Conservation (phyloP, 2,797 vertebrate genomes). For the Hydrocynus forskahlii region DNA sequence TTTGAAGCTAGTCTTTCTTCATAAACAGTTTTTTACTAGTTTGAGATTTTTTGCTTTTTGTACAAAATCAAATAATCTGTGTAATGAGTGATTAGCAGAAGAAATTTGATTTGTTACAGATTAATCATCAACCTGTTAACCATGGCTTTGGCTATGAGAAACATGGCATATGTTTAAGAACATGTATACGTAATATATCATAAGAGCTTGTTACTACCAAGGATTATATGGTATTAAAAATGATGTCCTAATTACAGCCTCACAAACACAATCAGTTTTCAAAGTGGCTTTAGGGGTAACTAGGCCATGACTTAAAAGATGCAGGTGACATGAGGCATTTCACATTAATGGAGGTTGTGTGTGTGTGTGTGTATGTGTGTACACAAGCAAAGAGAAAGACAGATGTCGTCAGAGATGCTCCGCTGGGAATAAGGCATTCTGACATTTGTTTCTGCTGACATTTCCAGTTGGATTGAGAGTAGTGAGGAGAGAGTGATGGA, state of each 20-base stretch:
- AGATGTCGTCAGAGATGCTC: conserved; percentile 22
- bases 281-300: conserved; percentile 9
- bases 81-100: too few relatives aligned
- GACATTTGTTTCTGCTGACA: conserved; percentile 66
- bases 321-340: conserved; percentile 31
- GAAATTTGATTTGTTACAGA: too few relatives aligned
- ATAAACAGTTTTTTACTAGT: too few relatives aligned
- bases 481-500: conserved; percentile 40
- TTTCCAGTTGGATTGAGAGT: conserved; percentile 61
- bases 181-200: background rate
- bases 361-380: background rate
- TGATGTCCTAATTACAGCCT: background rate
- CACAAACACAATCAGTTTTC: background rate
- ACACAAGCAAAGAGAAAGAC: conserved; percentile 2
- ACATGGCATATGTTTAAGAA: background rate
- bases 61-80: too few relatives aligned
- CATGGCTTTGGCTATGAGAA: background rate
- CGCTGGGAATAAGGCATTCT: conserved; percentile 51
- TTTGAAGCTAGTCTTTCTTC: too few relatives aligned
- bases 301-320: conserved; percentile 26
- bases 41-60: too few relatives aligned
- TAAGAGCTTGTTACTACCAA: background rate
- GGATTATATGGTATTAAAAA: background rate
- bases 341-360: conserved; percentile 12
- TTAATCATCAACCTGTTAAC: background rate